Percentiles rank a stretch among this genome's conserved stretches.
These are phyloP conservation scores for Pyrrhosoma nymphula DNA, from an alignment of 2,888 invertebrate genomes.

Conservation along the genomic window DNA sequence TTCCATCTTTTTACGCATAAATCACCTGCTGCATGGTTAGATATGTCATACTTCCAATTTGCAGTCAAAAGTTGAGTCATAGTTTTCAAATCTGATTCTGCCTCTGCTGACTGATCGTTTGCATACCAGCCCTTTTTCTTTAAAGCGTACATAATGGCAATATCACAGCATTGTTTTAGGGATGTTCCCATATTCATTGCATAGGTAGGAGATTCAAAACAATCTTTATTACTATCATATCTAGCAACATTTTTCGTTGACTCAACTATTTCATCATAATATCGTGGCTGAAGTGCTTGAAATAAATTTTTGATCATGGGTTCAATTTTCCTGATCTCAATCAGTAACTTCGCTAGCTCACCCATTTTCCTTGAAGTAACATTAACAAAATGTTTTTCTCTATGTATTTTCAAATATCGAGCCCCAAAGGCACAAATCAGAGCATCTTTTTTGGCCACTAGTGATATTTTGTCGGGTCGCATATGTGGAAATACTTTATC, in stretches of 20 bases:
- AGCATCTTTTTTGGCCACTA: neutral
- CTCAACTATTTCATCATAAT: neutral
- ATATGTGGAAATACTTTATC: neutral
- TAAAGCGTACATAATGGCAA: neutral
- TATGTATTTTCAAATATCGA: neutral
- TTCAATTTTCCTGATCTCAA: neutral
- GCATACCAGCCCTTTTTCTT: neutral
- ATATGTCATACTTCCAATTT: no score
- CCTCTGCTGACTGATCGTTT: neutral
- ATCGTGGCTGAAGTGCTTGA: neutral
- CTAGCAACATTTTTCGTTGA: neutral
- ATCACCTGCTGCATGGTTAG: no score
- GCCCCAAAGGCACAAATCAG: neutral
- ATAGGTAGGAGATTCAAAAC: neutral
- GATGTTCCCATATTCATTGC: neutral
- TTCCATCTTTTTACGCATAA: no score
- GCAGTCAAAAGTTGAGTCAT: neutral
- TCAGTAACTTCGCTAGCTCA: neutral
- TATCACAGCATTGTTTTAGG: constrained; percentile 59
- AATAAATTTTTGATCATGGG: neutral
- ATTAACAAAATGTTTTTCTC: neutral
- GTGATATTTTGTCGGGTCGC: neutral
- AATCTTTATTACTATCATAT: neutral
- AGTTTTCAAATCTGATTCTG: neutral
- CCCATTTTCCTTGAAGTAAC: neutral